Base-by-base conservation (phyloP, 2,113 vertebrate species). In the Antigone vipio region DNA sequence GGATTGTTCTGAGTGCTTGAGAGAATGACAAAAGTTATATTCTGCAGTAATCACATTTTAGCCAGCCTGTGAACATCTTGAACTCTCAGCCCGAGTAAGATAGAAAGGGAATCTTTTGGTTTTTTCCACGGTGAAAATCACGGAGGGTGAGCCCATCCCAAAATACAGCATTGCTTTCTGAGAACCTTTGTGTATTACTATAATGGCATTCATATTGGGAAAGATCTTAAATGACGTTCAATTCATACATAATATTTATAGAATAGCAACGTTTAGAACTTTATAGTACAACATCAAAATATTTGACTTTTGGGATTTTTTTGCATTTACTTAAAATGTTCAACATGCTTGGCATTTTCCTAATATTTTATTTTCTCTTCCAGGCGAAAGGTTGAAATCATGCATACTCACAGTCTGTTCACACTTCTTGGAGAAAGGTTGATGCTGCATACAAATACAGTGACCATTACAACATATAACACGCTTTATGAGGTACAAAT, bases 321-420 rank as follows among this genome's bases (percentile, higher is more conserved):
- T 72, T 91, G 12, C 15, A 6, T 67, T 64, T 74, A 23, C 18
- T 79, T 88, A n/a, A 85, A 89, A 53, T 58, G 7, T 50, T 89
- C 15, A 50, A 7, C 4, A 10, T 22, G 4, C 55, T 47, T 89
- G 14, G 18, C 13, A 22, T 83, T 91, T 67, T 95, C 45, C 23
- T 88, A 15, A 60, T 52, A 12, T 30, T 91, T 72, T 88, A 34
- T 78, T 97, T 85, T 94, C 86, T 90, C 89, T 49, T 93, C 12
- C 95, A 99, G 99, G 97, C 98, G 99, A 89, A 99, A 99, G 97
- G 99, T 99, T 95, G 99, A 99, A 98, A 99, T 99, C 95, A 99
- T 99, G 99, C 99, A 99, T 92, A 99, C 99, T 60, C 99, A 99
- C 96, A 99, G 99, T 93, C 99, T 99, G 75, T 99, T 99, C 93